A percentile compares a stretch with the other conserved stretches of the same genome.
Evolutionary conservation across 2,888 invertebrate genomes (phyloP).

Genomic region (Pimpla rufipes): DNA sequence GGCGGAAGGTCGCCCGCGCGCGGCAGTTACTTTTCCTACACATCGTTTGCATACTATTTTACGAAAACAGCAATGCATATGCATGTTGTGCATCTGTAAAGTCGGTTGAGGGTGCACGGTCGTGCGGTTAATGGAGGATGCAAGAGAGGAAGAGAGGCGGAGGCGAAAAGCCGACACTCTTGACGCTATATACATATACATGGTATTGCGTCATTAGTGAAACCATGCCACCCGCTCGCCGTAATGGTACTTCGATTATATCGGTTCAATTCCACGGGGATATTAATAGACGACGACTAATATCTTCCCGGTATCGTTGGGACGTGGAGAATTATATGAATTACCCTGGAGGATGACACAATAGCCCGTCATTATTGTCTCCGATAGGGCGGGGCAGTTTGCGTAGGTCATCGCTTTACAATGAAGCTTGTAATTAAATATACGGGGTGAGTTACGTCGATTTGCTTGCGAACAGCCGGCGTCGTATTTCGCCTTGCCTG

Average conservation of each 20-base stretch:
- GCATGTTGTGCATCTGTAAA: conserved; percentile 71
- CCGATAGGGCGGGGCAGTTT: not conserved
- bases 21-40: conserved; percentile 75
- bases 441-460: conserved; percentile 2
- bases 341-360: conserved; percentile 14
- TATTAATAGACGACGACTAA: conserved; percentile 40
- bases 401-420: not conserved
- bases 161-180: conserved; percentile 39
- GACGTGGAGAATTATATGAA: conserved; percentile 46
- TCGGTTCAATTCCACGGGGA: conserved; percentile 40
- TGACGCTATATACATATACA: conserved; percentile 4
- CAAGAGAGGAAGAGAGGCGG: conserved; percentile 58
- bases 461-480: not conserved
- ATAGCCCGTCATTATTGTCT: not conserved
- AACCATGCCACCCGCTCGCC: conserved; percentile 21
- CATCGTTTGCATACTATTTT: conserved; percentile 78
- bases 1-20: conserved; percentile 23
- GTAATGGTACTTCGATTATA: conserved; percentile 41
- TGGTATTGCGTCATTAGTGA: conserved; percentile 74
- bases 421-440: not conserved
- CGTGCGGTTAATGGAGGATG: conserved; percentile 58
- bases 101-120: conserved; percentile 56
- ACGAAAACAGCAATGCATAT: conserved; percentile 76
- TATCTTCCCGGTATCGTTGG: conserved; percentile 36
- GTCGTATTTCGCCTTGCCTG: not conserved